Conservation (phyloP, 2,113 vertebrate species). For the Toxotes chatareus region DNA sequence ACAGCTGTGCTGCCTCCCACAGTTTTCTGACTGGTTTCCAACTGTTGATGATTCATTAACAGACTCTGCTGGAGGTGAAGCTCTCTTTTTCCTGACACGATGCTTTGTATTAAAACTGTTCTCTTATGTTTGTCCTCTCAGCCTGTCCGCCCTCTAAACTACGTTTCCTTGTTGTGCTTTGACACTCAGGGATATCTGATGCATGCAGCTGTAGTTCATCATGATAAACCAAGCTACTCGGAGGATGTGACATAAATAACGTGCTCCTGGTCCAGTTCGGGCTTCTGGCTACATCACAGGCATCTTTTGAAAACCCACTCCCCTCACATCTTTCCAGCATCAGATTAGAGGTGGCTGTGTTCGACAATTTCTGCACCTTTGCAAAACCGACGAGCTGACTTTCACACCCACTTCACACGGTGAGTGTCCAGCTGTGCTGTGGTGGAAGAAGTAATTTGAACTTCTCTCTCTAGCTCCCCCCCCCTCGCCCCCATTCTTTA, state of each 20-base stretch:
- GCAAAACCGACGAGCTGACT: neutral
- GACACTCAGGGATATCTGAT: conserved; percentile 9
- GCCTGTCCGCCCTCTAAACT: conserved; percentile 11
- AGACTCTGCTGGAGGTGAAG: conserved; percentile 49
- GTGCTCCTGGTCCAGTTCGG: neutral
- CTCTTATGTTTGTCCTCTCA: neutral
- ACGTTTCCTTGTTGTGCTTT: neutral
- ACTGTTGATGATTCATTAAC: conserved; percentile 70
- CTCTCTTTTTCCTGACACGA: conserved; percentile 21
- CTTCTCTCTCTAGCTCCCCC: neutral
- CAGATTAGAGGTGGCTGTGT: neutral
- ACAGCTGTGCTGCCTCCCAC: conserved; percentile 62
- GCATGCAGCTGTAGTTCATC: conserved; percentile 32
- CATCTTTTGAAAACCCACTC: too few species aligned
- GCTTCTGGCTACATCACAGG: too few species aligned
- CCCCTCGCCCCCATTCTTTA: neutral
- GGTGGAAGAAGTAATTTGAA: neutral
- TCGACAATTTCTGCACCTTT: neutral
- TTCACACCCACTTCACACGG: neutral
- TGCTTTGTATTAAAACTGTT: neutral
- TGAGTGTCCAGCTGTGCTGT: neutral
- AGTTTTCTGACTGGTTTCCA: conserved; percentile 41
- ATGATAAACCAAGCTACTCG: neutral
- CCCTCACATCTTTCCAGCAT: neutral
- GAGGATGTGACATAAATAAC: conserved; percentile 11